Percentiles rank a stretch among this genome's conserved stretches.
Conservation (phyloP, 2,113 vertebrate species). For the Passer domesticus region DNA sequence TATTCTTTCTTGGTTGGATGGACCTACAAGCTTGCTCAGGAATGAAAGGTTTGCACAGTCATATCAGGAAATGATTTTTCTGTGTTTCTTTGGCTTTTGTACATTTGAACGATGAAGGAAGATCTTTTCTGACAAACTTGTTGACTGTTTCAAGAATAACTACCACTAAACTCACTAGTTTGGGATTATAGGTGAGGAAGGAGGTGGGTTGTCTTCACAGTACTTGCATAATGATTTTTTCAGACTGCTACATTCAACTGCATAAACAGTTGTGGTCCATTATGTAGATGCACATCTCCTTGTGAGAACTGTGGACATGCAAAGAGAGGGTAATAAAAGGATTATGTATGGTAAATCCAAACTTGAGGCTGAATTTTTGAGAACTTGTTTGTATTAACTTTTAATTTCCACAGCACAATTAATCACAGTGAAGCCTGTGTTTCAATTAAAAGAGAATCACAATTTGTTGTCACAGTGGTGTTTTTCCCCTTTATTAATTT, state of each 20-base stretch:
- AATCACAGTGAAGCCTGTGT: neutral
- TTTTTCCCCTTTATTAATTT: neutral
- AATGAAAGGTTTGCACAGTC: neutral
- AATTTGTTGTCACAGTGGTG: neutral
- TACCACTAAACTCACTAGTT: neutral
- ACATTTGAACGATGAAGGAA: neutral
- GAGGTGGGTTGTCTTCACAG: neutral
- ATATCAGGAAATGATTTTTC: neutral
- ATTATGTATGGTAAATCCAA: neutral
- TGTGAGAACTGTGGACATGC: neutral
- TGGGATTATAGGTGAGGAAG: neutral
- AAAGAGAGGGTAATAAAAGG: neutral
- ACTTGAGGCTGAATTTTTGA: neutral
- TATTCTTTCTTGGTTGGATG: neutral
- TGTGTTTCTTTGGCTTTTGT: neutral
- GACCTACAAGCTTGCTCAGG: neutral
- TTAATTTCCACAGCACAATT: neutral
- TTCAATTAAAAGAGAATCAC: neutral
- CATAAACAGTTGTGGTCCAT: neutral
- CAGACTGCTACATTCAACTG: neutral
- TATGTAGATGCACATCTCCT: neutral
- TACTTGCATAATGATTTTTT: neutral
- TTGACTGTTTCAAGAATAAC: neutral
- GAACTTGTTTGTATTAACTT: neutral
- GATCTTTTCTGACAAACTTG: neutral